Base-by-base conservation (phyloP, 2,797 vertebrate species). In the Poeciliopsis presidionis region DNA sequence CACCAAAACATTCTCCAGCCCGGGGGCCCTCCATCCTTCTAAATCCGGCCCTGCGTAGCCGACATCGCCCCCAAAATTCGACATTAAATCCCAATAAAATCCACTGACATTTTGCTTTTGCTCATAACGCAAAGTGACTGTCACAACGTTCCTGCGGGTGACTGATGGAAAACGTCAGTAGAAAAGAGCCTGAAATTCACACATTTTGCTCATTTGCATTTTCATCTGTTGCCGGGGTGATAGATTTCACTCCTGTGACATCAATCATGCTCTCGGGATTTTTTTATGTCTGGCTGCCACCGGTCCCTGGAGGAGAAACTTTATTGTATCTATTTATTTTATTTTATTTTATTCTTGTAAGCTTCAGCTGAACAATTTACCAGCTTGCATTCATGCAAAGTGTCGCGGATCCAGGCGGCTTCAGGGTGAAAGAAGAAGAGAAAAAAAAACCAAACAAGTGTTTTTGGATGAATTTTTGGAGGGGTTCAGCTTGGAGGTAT, bases 161-260 rank as follows among this genome's bases (percentile, higher is more conserved):
- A 90, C 2, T 72, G 75, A 87, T 80, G 78, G 73, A 2, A 76
- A 78, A 55, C 53, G 74, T 87, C 77, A 79, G 28, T 0, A 70
- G 0, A 73, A 47, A 77, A 61, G 33, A 77, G 77, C 78, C 81
- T 75, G 69, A 71, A 46, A 84, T 81, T 85, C 82, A 72, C 90
- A 86, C 87, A 63, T 84, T 41, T 41, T 46, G 33, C 46, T 61
- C 25, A 90, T 90, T 86, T 79, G 73, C 87, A 84, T 87, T 87
- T 87, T 82, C 55, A 74, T 74, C 51, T 75, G 71, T 79, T 79
- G 39, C 22, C 20, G 28, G 45, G 71, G 46, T 51, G 61, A 74
- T 12, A 39, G 41, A 69, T 77, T 63, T 82, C 45, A 33, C 30
- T 76, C 65, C 72, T 78, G 30, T 0, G 36, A 16, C 7, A 30